Evolutionary conservation across 2,113 vertebrate species (phyloP), one percentile per base, ranked within the genome.

Genomic region (Myrmophylax atrothorax): DNA sequence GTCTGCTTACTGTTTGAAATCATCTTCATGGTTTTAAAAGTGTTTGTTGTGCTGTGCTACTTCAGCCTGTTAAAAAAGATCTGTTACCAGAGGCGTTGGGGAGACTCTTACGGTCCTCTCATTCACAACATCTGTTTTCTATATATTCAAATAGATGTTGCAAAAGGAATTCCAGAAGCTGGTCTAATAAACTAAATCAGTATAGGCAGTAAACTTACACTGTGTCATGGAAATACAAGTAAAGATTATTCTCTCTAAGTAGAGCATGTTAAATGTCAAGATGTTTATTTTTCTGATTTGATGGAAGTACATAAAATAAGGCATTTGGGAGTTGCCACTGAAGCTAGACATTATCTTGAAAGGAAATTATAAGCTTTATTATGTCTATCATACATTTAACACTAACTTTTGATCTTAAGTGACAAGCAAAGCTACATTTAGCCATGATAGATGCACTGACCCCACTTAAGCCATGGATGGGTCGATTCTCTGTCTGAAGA

Each of bases 1-100:
- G 95, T 63, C 56, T 97, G 96, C 87, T 95, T 97, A 85, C 96
- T 97, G 68, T 96, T 90, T 92, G 60, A 95, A 97, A 91, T 96
- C 70, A 90, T 91, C 90, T 88, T 69, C 63, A 33, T 3, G 62
- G 56, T 92, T 88, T 83, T 73, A 35, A 35, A 56, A 69, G n/a
- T 9, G 4, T 55, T 78, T 81, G 73, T 84, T 62, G 72, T 75
- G 89, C 80, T 84, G 50, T n/a, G 42, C 63, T 78, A 3, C 75
- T 69, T 74, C 74, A 93, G 84, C 62, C 62, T 80, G 0, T 47
- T 85, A 50, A 73, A 83, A 38, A 58, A 58, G 50, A 29, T 15
- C 29, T 50, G 47, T 62, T 84, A 63, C 20, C 60, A 81, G 52
- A 58, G 87, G 24, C 62, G 15, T 0, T 33, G 80, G 77, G 87